A percentile compares a stretch with the other conserved stretches of the same genome.
Evolutionary conservation across 2,797 vertebrate species (phyloP).

Genomic region (Echiichthys vipera): DNA sequence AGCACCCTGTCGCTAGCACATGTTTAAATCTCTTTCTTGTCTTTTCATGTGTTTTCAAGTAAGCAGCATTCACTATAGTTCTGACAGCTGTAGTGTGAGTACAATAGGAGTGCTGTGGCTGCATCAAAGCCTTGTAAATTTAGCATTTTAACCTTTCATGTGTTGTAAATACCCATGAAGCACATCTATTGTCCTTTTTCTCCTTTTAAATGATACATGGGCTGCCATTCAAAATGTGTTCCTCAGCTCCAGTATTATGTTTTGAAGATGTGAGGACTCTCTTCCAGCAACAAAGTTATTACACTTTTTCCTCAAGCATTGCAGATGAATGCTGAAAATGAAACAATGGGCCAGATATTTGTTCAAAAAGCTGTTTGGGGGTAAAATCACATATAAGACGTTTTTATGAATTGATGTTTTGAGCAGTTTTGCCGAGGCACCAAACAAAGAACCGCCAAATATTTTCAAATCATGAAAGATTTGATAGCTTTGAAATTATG

Average conservation of each 20-base stretch:
- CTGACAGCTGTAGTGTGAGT: slow-evolving; percentile 10
- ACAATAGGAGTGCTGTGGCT: neutral
- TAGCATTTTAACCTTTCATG: slow-evolving; percentile 23
- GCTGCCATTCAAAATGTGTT: slow-evolving; percentile 33
- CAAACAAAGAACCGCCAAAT: slow-evolving; percentile 31
- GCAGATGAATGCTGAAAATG: slow-evolving; percentile 40
- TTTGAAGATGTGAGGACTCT: slow-evolving; percentile 32
- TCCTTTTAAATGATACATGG: slow-evolving; percentile 22
- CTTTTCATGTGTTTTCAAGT: slow-evolving; percentile 42
- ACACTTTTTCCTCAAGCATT: slow-evolving; percentile 43
- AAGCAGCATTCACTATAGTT: slow-evolving; percentile 27
- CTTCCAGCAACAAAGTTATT: slow-evolving; percentile 49
- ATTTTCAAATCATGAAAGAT: slow-evolving; percentile 18
- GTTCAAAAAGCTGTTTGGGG: slow-evolving; percentile 14
- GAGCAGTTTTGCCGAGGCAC: slow-evolving; percentile 18
- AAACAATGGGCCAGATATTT: slow-evolving; percentile 24
- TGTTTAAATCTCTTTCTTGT: slow-evolving; percentile 33
- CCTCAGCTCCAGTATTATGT: slow-evolving; percentile 33
- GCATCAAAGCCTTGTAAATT: slow-evolving; percentile 41
- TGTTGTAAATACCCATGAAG: slow-evolving; percentile 30
- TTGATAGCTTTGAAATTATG: slow-evolving; percentile 17
- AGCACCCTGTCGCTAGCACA: slow-evolving; percentile 45
- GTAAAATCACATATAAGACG: slow-evolving; percentile 16
- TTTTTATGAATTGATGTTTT: slow-evolving; percentile 27
- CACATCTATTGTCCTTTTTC: slow-evolving; percentile 24